These are phyloP conservation scores for Elmis aenea DNA, from an alignment of 2,888 invertebrate species.

Conservation along the genomic window DNA sequence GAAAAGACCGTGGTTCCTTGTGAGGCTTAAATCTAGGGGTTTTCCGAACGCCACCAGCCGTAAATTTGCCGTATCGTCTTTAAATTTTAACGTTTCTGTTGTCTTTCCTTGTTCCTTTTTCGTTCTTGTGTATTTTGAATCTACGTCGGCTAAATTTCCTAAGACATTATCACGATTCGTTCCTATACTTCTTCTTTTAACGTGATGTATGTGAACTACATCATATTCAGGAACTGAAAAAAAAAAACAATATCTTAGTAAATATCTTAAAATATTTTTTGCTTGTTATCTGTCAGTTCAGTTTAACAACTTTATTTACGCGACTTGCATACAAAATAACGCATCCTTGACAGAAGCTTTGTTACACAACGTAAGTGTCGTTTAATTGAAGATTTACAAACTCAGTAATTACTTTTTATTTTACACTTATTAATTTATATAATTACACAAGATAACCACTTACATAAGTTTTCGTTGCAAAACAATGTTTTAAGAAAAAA, in stretches of 20 bases:
- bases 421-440: constrained; percentile 2
- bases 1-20: constrained; percentile 72
- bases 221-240: constrained; percentile 75
- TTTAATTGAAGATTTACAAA: constrained; percentile 9
- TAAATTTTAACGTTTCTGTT: constrained; percentile 34
- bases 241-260: constrained; percentile 9
- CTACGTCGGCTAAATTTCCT: constrained; percentile 20
- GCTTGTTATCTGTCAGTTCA: too few species aligned
- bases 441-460: too few species aligned
- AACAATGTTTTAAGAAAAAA: too few species aligned
- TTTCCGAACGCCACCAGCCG: constrained; percentile 77
- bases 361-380: too few species aligned
- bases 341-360: too few species aligned
- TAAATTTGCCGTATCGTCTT: constrained; percentile 42
- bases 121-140: constrained; percentile 26
- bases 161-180: constrained; percentile 13
- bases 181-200: constrained; percentile 42
- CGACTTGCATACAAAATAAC: too few species aligned
- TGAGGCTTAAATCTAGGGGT: constrained; percentile 67
- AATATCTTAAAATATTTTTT: too few species aligned
- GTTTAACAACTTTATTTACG: too few species aligned
- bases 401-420: too few species aligned
- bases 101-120: constrained; percentile 30
- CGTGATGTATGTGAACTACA: constrained; percentile 70
- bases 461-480: too few species aligned